These are phyloP conservation scores for Acropora tenuis DNA, from an alignment of 64 coral and sea anemone genomes.

Conservation along the genomic window DNA sequence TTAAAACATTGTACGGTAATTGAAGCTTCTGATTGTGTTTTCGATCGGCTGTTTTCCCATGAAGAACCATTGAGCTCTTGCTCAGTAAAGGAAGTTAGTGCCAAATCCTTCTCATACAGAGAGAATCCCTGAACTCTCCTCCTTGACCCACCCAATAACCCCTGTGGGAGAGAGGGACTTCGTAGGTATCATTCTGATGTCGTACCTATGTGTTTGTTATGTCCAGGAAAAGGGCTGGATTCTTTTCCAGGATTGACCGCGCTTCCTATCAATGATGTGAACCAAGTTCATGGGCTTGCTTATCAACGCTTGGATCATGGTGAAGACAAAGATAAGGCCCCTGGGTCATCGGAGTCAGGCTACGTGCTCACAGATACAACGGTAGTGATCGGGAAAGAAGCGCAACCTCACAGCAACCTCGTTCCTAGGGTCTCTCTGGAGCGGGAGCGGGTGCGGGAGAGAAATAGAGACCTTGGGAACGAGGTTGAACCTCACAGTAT, in stretches of 20 bases:
- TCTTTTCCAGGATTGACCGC: not conserved
- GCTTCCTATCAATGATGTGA: not conserved
- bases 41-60: too few species aligned
- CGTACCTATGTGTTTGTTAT: not conserved
- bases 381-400: not conserved
- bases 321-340: not conserved
- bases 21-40: too few species aligned
- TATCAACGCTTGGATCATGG: not conserved
- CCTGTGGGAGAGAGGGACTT: not conserved
- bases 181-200: not conserved
- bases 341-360: not conserved
- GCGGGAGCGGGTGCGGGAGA: too few species aligned
- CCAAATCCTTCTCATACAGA: too few species aligned
- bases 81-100: too few species aligned
- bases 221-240: not conserved
- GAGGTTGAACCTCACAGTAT: too few species aligned
- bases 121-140: too few species aligned
- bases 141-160: too few species aligned
- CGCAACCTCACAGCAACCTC: not conserved
- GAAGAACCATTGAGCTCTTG: too few species aligned
- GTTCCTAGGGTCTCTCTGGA: too few species aligned
- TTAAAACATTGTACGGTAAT: too few species aligned
- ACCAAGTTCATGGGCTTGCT: not conserved
- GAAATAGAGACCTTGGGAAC: too few species aligned
- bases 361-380: not conserved